Evolutionary conservation across 1,140 invertebrate species (phyloP).

Genomic region (Pentalonia nigronervosa): DNA sequence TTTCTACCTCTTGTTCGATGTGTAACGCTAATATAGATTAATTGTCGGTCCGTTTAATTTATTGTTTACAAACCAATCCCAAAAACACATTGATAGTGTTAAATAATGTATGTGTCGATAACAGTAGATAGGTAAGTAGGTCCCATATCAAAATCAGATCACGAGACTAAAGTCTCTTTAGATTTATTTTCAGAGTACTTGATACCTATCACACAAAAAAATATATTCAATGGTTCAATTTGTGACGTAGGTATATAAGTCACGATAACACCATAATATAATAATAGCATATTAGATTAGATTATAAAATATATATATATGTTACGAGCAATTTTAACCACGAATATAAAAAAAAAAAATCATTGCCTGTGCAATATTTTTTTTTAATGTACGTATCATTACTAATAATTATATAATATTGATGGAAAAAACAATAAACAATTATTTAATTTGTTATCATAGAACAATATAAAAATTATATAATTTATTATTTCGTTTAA

Average conservation of each 20-base stretch:
- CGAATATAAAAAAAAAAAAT: too few species aligned
- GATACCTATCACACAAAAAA: background rate
- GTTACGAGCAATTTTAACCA: background rate
- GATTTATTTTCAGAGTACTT: background rate
- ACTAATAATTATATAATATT: too few species aligned
- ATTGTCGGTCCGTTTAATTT: background rate
- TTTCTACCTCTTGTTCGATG: background rate
- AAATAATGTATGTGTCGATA: slow-evolving; percentile 16
- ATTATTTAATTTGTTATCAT: too few species aligned
- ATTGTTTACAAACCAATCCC: slow-evolving; percentile 15
- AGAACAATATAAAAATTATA: too few species aligned
- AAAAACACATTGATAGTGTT: background rate
- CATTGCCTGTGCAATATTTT: too few species aligned
- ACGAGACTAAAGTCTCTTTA: background rate
- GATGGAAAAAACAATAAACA: too few species aligned
- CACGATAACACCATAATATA: background rate
- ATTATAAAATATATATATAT: background rate
- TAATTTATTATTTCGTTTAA: too few species aligned
- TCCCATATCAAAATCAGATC: background rate
- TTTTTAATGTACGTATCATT: too few species aligned
- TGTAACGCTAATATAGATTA: background rate
- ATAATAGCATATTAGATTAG: background rate
- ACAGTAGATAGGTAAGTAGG: background rate
- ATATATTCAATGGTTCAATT: background rate
- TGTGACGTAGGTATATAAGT: background rate